A percentile compares a stretch with the other conserved stretches of the same genome.
phyloP scores from a whole-genome alignment of 2,888 invertebrate genomes.

The Folsomia candida region DNA sequence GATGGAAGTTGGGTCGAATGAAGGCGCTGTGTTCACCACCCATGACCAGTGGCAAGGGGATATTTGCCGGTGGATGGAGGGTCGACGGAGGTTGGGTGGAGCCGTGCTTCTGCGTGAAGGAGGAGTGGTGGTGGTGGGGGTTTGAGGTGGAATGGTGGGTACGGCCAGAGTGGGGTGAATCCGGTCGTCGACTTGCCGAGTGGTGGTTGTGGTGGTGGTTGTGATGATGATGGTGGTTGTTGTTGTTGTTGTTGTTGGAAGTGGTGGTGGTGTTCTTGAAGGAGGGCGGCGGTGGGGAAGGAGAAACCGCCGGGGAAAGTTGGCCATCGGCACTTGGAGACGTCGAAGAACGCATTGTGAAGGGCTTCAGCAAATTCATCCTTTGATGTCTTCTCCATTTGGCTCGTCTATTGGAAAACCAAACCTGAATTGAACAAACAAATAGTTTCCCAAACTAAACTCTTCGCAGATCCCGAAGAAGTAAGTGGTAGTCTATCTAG shows the following conservation, averaged over 20 bases:
- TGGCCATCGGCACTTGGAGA: slow-evolving; percentile 50
- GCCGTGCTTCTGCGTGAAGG: slow-evolving; percentile 57
- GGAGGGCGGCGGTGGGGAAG: slow-evolving; percentile 56
- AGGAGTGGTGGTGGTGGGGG: slow-evolving; percentile 62
- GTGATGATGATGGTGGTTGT: background rate
- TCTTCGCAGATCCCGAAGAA: background rate
- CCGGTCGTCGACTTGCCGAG: background rate
- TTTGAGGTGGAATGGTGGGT: slow-evolving; percentile 50
- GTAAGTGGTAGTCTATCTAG: too few relatives aligned
- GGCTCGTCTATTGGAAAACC: slow-evolving; percentile 99
- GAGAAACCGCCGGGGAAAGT: slow-evolving; percentile 58
- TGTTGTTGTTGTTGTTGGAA: background rate
- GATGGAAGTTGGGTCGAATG: slow-evolving; percentile 56
- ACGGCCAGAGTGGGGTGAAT: slow-evolving; percentile 53
- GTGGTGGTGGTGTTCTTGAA: slow-evolving; percentile 4
- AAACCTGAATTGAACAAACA: slow-evolving; percentile 83
- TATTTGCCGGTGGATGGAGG: slow-evolving; percentile 30
- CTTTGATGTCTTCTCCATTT: slow-evolving; percentile 96
- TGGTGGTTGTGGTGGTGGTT: slow-evolving; percentile 3
- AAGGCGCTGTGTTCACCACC: slow-evolving; percentile 89
- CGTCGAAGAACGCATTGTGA: slow-evolving; percentile 56
- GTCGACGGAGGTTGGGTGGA: slow-evolving; percentile 23
- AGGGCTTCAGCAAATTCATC: slow-evolving; percentile 85
- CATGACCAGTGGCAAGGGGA: slow-evolving; percentile 62
- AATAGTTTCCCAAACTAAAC: slow-evolving; percentile 20